Percentiles rank a stretch among this genome's conserved stretches.
Conservation (phyloP, 1,140 invertebrate species). For the Coptotermes formosanus region DNA sequence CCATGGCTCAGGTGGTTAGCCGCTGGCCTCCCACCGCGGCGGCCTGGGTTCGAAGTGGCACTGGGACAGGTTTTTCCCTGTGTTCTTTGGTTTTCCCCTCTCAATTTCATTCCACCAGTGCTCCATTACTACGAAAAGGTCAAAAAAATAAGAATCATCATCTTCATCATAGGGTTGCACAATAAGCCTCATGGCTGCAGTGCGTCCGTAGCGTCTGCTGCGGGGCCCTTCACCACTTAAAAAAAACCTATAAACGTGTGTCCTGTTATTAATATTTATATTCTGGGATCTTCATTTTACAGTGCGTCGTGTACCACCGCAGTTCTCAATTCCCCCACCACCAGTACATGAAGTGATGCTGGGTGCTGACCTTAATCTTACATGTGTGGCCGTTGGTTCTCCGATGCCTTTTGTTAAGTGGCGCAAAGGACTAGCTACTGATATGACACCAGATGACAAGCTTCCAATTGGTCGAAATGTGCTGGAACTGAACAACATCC, state of each 20-base stretch:
- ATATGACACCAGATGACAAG: constrained; percentile 82
- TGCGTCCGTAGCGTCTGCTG: too few relatives aligned
- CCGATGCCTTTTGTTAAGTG: constrained; percentile 98
- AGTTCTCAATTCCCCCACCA: constrained; percentile 89
- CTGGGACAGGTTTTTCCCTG: too few relatives aligned
- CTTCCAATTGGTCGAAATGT: constrained; percentile 84
- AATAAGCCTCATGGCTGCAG: too few relatives aligned
- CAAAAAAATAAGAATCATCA: too few relatives aligned
- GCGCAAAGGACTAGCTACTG: constrained; percentile 78
- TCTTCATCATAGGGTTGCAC: too few relatives aligned
- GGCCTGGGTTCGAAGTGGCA: too few relatives aligned
- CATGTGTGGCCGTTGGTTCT: constrained; percentile 94
- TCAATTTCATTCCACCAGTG: too few relatives aligned
- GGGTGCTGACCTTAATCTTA: constrained; percentile 85
- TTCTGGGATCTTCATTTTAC: constrained; percentile 38
- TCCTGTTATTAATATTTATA: neutral
- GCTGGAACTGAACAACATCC: constrained; percentile 79
- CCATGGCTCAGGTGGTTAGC: too few relatives aligned
- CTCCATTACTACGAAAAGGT: too few relatives aligned
- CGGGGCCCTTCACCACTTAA: too few relatives aligned
- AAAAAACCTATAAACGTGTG: neutral
- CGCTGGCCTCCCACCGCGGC: too few relatives aligned
- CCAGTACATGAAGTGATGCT: constrained; percentile 82
- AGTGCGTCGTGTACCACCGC: constrained; percentile 91
- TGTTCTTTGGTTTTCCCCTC: too few relatives aligned